Conservation (phyloP, 2,888 invertebrate genomes). For the Amphimallon solstitiale region DNA sequence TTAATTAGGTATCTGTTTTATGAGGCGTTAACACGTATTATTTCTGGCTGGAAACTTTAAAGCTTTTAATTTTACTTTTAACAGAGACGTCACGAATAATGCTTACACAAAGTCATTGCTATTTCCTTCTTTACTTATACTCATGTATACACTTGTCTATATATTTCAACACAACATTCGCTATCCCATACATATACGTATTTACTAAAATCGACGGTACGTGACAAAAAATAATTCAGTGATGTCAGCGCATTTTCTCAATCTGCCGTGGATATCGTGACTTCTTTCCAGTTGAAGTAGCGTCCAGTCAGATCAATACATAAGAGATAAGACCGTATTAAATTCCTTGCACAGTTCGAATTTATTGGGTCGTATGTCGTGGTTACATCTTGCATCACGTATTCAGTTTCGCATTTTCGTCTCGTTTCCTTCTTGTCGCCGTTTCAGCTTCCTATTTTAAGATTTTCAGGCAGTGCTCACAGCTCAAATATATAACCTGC, state of each 20-base stretch:
- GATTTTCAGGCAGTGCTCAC: not conserved
- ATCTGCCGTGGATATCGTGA: conserved; percentile 29
- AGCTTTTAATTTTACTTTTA: no score
- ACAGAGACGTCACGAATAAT: no score
- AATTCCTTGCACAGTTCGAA: conserved; percentile 38
- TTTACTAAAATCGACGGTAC: conserved; percentile 11
- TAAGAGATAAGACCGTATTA: conserved; percentile 38
- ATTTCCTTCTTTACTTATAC: no score
- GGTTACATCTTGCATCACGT: conserved; percentile 39
- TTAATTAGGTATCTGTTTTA: no score
- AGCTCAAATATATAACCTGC: not conserved
- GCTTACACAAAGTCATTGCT: no score
- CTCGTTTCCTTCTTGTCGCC: conserved; percentile 7
- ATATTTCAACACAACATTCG: no score
- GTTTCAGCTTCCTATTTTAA: conserved; percentile 18
- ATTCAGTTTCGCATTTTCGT: conserved; percentile 30
- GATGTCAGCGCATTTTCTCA: conserved; percentile 38
- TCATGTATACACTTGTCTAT: no score
- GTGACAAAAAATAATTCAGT: conserved; percentile 35
- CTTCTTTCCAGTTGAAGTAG: conserved; percentile 32
- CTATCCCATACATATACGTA: not conserved
- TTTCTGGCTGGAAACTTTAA: no score
- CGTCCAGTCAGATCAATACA: conserved; percentile 39
- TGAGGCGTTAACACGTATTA: no score
- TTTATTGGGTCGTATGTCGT: conserved; percentile 40